Evolutionary conservation across 2,888 invertebrate genomes (phyloP), one percentile per base, ranked within the genome.

Genomic region (Acronicta leporina): DNA sequence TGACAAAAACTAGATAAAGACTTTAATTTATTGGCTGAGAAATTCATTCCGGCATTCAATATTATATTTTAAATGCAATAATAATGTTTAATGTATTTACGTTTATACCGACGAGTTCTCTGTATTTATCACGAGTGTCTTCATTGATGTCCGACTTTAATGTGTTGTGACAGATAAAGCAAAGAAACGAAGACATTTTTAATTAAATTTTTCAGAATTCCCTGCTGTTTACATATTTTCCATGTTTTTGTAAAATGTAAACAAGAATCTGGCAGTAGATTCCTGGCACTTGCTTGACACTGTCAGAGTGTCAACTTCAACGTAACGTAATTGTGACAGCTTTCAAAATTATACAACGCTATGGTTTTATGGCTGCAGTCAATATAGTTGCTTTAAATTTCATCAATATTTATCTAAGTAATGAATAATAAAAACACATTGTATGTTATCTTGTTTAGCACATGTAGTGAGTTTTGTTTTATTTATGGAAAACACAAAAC

Each of bases 121-220:
- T 84, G 50, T 92, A 94, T 84, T 90, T 93, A 62, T 92, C 92
- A 2, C 92, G 82, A 0, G 81, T 87, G 47, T 88, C 91, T 41
- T 91, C 92, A 68, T 84, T 87, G 0, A 89, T 91, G 51, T 89
- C 89, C 1, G 81, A 73, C 57, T 86, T 85, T 0, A 92, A 88
- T 9, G 88, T 88, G 54, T 86, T 90, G 63, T 91, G 90, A 67
- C 94, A 94, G 64, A 94, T 83, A 59, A 93, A 93, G 75, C 94
- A 94, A 11, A 91, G 63, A 63, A 86, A 88, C 0, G 90, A 89
- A 40, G 91, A 89, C 91, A 91, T 92, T 68, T 69, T 61, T 35
- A 13, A 64, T 45, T 52, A 0, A 41, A 10, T 2, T 9, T 14
- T 6, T n/a, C n/a, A n/a, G 5, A 2, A 20, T 1, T 52, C 25